Evolutionary conservation across 2,113 vertebrate genomes (phyloP).

Genomic region (Petrocephalus zakoni): DNA sequence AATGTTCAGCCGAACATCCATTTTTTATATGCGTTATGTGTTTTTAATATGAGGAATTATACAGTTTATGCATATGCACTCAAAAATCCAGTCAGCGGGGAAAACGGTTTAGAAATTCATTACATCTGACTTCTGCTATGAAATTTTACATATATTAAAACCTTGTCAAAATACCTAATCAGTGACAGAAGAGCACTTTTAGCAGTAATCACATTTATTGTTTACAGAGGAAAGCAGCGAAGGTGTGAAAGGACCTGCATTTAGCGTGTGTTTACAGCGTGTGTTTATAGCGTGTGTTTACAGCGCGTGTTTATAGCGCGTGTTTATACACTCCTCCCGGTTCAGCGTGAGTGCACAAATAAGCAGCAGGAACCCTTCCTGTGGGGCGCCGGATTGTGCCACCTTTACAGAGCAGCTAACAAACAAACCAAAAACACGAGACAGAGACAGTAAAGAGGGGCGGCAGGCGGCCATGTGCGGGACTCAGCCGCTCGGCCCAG

Average conservation of each 20-base stretch:
- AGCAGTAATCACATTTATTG: slow-evolving; percentile 1
- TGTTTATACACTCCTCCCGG: neutral
- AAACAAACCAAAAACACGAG: neutral
- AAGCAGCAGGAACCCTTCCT: neutral
- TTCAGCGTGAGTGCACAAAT: neutral
- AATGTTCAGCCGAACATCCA: neutral
- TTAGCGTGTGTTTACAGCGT: slow-evolving; percentile 1
- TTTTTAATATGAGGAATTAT: neutral
- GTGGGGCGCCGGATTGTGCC: neutral
- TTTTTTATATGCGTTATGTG: neutral
- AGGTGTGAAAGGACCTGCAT: neutral
- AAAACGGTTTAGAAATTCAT: neutral
- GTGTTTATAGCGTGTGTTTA: too few species aligned
- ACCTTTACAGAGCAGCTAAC: neutral
- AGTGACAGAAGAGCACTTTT: slow-evolving; percentile 2
- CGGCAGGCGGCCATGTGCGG: neutral
- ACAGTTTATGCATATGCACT: neutral
- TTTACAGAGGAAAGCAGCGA: neutral
- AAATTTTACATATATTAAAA: neutral
- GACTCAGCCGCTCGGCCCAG: neutral
- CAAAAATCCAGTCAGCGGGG: neutral
- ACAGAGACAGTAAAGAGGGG: neutral
- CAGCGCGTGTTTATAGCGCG: too few species aligned
- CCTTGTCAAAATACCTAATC: neutral
- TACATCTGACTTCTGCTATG: neutral